Percentiles rank a stretch among this genome's conserved stretches.
These are phyloP conservation scores for Loriculus beryllinus DNA, from an alignment of 2,797 vertebrate genomes.

Conservation along the genomic window DNA sequence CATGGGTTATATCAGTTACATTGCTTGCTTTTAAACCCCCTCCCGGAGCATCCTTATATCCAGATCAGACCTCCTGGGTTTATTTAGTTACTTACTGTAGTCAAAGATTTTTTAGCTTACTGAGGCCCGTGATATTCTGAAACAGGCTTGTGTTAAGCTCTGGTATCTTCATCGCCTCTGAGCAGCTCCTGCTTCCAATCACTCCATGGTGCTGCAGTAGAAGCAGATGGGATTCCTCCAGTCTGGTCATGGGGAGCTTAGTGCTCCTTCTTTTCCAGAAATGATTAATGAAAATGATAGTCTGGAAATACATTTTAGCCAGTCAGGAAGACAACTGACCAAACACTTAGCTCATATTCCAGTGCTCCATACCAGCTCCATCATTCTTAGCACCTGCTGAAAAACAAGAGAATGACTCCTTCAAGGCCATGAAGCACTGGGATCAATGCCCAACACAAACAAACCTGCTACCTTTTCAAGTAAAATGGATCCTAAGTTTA, in stretches of 20 bases:
- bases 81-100: background rate
- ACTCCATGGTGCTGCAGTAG: background rate
- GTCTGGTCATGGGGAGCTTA: background rate
- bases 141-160: background rate
- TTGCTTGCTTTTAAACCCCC: background rate
- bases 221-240: background rate
- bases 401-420: background rate
- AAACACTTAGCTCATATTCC: background rate
- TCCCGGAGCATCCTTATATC: background rate
- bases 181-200: background rate
- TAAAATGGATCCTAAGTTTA: background rate
- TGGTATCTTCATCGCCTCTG: rapidly evolving
- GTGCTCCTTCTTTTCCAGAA: background rate
- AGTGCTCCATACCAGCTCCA: background rate
- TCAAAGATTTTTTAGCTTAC: background rate
- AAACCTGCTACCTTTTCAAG: background rate
- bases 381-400: background rate
- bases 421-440: background rate
- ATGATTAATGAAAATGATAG: background rate
- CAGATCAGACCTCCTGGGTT: background rate
- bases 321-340: background rate
- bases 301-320: background rate
- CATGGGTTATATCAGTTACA: background rate
- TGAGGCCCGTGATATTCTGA: background rate
- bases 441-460: background rate